Percentiles rank a stretch among this genome's conserved stretches.
phyloP scores from a whole-genome alignment of 2,888 invertebrate species.

The Pollenia amentaria region DNA sequence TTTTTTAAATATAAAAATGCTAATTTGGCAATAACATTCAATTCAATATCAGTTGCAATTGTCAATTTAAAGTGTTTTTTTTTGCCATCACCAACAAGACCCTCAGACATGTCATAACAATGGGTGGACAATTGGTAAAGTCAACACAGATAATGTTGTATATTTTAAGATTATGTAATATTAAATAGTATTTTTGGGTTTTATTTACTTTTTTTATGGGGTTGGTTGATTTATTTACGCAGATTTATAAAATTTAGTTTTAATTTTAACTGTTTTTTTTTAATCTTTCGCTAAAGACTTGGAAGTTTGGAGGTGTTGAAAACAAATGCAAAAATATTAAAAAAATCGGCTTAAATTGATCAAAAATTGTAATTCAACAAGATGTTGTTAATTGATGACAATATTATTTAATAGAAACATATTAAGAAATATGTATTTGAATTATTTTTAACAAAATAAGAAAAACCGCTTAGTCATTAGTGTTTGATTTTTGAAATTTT shows the following conservation, averaged over 20 bases:
- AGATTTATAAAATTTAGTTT: not conserved
- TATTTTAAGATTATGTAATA: slow-evolving; percentile 63
- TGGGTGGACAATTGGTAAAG: slow-evolving; percentile 60
- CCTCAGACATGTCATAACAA: slow-evolving; percentile 29
- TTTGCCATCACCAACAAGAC: not conserved
- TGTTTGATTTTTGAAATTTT: too few relatives aligned
- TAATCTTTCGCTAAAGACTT: not conserved
- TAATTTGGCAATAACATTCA: slow-evolving; percentile 70
- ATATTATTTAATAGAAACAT: too few relatives aligned
- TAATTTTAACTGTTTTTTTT: not conserved
- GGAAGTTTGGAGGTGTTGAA: slow-evolving; percentile 18
- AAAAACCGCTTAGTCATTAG: too few relatives aligned
- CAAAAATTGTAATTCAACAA: not conserved
- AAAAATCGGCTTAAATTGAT: slow-evolving; percentile 14
- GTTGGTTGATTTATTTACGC: not conserved
- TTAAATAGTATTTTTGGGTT: slow-evolving; percentile 44
- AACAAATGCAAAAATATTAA: not conserved
- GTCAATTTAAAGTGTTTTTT: slow-evolving; percentile 2
- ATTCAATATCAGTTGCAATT: slow-evolving; percentile 55
- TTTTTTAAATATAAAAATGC: slow-evolving; percentile 59
- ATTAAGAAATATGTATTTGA: too few relatives aligned
- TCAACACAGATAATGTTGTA: slow-evolving; percentile 24
- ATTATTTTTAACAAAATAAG: too few relatives aligned
- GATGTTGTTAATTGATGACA: too few relatives aligned
- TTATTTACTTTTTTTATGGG: not conserved